These are phyloP conservation scores for Callithrix jacchus DNA, from an alignment of 2,113 vertebrate genomes.

Conservation along the genomic window DNA sequence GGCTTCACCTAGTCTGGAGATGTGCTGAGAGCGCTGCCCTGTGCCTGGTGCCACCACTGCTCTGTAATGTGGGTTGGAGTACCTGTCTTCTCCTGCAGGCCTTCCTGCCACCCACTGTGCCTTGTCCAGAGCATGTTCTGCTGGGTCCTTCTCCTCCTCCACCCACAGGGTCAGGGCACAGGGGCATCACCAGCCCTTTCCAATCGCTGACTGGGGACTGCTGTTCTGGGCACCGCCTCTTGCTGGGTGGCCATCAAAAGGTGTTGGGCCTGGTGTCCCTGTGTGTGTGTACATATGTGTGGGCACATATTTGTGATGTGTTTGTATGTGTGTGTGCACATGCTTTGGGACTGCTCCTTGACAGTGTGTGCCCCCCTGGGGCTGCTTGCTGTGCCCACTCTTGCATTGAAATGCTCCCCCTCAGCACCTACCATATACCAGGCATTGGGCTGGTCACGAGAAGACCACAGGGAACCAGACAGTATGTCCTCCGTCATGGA, in stretches of 20 bases:
- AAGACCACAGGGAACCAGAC: not conserved
- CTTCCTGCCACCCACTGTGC: not conserved
- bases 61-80: too few relatives aligned
- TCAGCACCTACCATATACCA: not conserved
- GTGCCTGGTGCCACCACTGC: fast-evolving
- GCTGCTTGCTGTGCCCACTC: too few relatives aligned
- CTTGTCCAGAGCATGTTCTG: not conserved
- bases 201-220: fast-evolving
- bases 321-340: not conserved
- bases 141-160: not conserved
- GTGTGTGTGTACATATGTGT: not conserved
- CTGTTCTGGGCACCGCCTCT: not conserved
- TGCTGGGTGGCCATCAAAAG: not conserved
- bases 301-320: too few relatives aligned
- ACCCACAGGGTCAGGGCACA: not conserved
- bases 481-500: not conserved
- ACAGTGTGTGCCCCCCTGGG: not conserved
- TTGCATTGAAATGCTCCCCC: not conserved
- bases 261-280: not conserved
- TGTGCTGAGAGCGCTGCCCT: not conserved
- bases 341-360: not conserved
- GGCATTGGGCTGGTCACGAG: not conserved
- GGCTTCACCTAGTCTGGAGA: not conserved
- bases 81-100: not conserved
- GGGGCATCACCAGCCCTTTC: fast-evolving